These are phyloP conservation scores for Lycia hirtaria DNA, from an alignment of 2,888 invertebrate genomes.

Conservation along the genomic window DNA sequence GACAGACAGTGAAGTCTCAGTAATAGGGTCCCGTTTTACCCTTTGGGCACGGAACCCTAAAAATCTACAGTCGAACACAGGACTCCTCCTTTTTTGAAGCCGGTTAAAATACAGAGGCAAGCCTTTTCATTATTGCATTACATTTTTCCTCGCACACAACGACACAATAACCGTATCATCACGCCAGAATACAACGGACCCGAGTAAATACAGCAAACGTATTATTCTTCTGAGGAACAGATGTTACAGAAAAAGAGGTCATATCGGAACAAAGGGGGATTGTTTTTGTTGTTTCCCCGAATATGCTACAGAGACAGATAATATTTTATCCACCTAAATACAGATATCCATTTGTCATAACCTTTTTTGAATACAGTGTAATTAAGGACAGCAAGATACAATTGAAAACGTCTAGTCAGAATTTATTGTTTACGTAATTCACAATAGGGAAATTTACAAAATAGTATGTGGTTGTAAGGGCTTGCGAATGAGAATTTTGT, in stretches of 20 bases:
- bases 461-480: too few relatives aligned
- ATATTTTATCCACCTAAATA: slow-evolving; percentile 27
- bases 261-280: slow-evolving; percentile 53
- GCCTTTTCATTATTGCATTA: neutral
- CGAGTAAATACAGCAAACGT: slow-evolving; percentile 44
- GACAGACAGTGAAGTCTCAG: too few relatives aligned
- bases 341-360: slow-evolving; percentile 14
- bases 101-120: neutral
- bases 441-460: too few relatives aligned
- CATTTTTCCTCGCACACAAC: slow-evolving; percentile 2
- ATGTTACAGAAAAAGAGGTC: slow-evolving; percentile 51
- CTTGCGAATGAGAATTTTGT: too few relatives aligned
- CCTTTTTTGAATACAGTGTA: slow-evolving; percentile 16
- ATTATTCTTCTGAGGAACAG: slow-evolving; percentile 36
- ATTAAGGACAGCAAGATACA: slow-evolving; percentile 1
- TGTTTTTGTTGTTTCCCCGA: slow-evolving; percentile 52
- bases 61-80: too few relatives aligned
- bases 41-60: too few relatives aligned
- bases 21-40: too few relatives aligned
- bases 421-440: neutral
- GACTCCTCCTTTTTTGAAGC: too few relatives aligned
- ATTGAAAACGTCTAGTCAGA: neutral
- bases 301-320: slow-evolving; percentile 32
- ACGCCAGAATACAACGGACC: slow-evolving; percentile 38
- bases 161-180: slow-evolving; percentile 44